phyloP scores from a whole-genome alignment of 2,113 vertebrate species.

The Oryzias curvinotus region DNA sequence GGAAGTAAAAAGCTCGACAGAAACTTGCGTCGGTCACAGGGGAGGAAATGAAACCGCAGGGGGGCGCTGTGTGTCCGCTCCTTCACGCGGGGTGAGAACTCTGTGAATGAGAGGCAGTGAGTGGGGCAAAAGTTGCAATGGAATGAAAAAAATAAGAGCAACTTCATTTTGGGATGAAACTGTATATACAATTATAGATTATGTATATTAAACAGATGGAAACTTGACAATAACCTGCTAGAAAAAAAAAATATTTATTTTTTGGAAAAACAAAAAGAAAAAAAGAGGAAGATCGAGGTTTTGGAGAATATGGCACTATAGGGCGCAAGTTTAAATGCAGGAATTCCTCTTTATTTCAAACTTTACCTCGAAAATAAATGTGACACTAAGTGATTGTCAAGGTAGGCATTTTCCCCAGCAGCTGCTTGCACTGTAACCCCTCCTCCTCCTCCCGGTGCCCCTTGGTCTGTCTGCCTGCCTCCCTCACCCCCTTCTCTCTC shows the following conservation, averaged over 20 bases:
- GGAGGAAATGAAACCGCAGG: constrained; percentile 55
- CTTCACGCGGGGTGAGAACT: constrained; percentile 10
- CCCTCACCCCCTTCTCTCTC: constrained; percentile 37
- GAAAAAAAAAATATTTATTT: background rate
- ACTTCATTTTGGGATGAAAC: too few relatives aligned
- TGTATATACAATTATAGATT: too few relatives aligned
- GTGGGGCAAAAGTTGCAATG: background rate
- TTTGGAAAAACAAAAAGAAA: background rate
- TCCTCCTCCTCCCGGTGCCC: constrained; percentile 50
- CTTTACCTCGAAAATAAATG: constrained; percentile 24
- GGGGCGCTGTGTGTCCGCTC: constrained; percentile 74
- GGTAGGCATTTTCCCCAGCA: constrained; percentile 55
- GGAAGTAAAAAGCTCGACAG: background rate
- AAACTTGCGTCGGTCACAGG: constrained; percentile 1
- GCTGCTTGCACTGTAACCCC: constrained; percentile 65
- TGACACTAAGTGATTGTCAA: constrained; percentile 43
- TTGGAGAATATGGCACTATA: too few relatives aligned
- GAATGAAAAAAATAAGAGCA: background rate
- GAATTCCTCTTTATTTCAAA: background rate
- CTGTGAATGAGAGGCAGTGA: constrained; percentile 2
- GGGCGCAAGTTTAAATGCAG: background rate
- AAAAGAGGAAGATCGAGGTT: background rate
- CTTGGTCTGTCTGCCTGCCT: constrained; percentile 15
- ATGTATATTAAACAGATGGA: too few relatives aligned
- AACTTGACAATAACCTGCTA: too few relatives aligned